phyloP scores from a whole-genome alignment of 2,113 vertebrate species.

The Halichoeres trimaculatus region DNA sequence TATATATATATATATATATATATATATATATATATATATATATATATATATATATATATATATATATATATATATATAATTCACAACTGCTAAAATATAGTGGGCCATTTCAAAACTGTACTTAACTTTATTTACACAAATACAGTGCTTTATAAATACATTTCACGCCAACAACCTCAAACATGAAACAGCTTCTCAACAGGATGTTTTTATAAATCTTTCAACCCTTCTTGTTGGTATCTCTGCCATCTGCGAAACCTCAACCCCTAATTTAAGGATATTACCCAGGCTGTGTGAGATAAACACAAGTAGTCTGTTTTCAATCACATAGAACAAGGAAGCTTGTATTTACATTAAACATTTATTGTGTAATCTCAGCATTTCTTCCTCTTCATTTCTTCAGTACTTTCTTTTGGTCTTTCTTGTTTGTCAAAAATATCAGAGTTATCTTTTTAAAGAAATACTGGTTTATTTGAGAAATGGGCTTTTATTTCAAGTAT shows the following conservation, averaged over 20 bases:
- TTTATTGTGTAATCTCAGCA: background rate
- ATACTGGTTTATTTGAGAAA: background rate
- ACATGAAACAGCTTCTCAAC: background rate
- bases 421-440: background rate
- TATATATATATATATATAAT: no score
- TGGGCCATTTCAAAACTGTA: no score
- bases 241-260: conserved; percentile 3
- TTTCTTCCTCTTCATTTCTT: background rate
- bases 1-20: no score
- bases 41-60: no score
- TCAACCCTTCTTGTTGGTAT: background rate
- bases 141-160: conserved; percentile 9
- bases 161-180: conserved; percentile 3
- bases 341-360: background rate
- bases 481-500: no score
- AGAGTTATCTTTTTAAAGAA: no score
- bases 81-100: no score
- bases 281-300: conserved; percentile 3
- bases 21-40: no score
- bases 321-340: background rate
- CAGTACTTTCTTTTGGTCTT: background rate
- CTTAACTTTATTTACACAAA: background rate
- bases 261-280: background rate
- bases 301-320: conserved; percentile 25
- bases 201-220: background rate